phyloP scores from a whole-genome alignment of 2,113 vertebrate genomes.

The Megalops atlanticus region DNA sequence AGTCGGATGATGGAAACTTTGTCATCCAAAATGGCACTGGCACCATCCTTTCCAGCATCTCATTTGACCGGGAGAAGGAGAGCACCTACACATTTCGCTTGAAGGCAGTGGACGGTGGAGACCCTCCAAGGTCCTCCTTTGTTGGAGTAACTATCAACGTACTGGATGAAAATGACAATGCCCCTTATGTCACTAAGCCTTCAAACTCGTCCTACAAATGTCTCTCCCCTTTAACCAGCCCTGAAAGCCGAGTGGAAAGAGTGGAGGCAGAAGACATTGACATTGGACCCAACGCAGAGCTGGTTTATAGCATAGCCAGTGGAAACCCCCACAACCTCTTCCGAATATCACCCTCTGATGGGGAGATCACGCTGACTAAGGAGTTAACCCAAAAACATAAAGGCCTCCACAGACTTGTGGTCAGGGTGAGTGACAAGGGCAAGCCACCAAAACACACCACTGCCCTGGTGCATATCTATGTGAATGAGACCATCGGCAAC shows the following conservation, averaged over 20 bases:
- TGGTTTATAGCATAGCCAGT: slow-evolving; percentile 87
- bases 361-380: slow-evolving; percentile 92
- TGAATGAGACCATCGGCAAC: slow-evolving; percentile 94
- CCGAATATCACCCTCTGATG: slow-evolving; percentile 86
- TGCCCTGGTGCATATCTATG: slow-evolving; percentile 92
- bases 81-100: slow-evolving; percentile 96
- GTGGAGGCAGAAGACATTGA: slow-evolving; percentile 95
- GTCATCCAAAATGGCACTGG: slow-evolving; percentile 96
- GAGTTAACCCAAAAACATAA: slow-evolving; percentile 91
- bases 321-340: slow-evolving; percentile 96
- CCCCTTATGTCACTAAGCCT: slow-evolving; percentile 91
- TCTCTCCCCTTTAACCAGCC: slow-evolving; percentile 85
- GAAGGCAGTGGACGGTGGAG: slow-evolving; percentile 89
- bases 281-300: slow-evolving; percentile 87
- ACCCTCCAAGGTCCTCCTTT: slow-evolving; percentile 91
- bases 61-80: slow-evolving; percentile 95
- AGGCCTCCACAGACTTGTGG: slow-evolving; percentile 91
- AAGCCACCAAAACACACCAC: slow-evolving; percentile 88
- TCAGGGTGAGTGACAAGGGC: slow-evolving; percentile 91
- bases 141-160: slow-evolving; percentile 97
- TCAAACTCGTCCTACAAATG: slow-evolving; percentile 91
- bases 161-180: slow-evolving; percentile 96
- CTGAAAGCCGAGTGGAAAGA: slow-evolving; percentile 87
- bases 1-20: slow-evolving; percentile 95
- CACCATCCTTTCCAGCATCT: slow-evolving; percentile 95